Evolutionary conservation across 1,140 invertebrate genomes (phyloP).

Genomic region (Eufriesea mexicana): DNA sequence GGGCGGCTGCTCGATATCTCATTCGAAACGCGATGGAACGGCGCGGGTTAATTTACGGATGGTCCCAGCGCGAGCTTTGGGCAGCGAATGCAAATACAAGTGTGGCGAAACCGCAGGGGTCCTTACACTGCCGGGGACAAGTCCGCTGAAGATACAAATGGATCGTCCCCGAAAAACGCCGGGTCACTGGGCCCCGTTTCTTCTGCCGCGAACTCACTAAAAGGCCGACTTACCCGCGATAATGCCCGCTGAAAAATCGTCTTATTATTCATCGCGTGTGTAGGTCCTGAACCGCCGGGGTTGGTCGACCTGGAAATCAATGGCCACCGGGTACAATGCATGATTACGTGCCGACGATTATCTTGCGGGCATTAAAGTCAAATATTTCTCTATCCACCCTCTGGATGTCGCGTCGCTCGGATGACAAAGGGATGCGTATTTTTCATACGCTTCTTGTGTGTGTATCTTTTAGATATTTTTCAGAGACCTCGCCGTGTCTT

Average conservation of each 20-base stretch:
- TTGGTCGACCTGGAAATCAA: constrained; percentile 22
- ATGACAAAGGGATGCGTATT: too few species aligned
- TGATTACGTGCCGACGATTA: constrained; percentile 42
- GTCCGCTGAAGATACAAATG: constrained; percentile 66
- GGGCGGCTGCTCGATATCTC: constrained; percentile 65
- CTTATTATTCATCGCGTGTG: constrained; percentile 60
- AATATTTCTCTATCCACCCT: constrained; percentile 16
- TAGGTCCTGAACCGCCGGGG: not conserved
- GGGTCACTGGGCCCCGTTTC: constrained; percentile 16
- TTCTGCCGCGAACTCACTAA: constrained; percentile 32
- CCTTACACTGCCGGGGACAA: constrained; percentile 65
- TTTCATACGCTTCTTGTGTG: not conserved
- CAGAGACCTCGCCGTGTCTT: too few species aligned
- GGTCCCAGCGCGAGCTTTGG: constrained; percentile 40
- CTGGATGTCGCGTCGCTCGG: too few species aligned
- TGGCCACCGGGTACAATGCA: constrained; percentile 19
- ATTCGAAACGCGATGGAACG: constrained; percentile 65
- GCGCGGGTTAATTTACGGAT: constrained; percentile 66
- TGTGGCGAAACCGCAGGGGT: constrained; percentile 67
- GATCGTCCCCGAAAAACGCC: constrained; percentile 61
- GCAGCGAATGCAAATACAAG: constrained; percentile 67
- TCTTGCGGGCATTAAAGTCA: constrained; percentile 35
- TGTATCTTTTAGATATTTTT: too few species aligned
- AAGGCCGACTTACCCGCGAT: constrained; percentile 52
- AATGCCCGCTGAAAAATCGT: constrained; percentile 65